Percentiles rank a stretch among this genome's conserved stretches.
Evolutionary conservation across 2,888 invertebrate species (phyloP).

Genomic region (Drosophila meridionalis): DNA sequence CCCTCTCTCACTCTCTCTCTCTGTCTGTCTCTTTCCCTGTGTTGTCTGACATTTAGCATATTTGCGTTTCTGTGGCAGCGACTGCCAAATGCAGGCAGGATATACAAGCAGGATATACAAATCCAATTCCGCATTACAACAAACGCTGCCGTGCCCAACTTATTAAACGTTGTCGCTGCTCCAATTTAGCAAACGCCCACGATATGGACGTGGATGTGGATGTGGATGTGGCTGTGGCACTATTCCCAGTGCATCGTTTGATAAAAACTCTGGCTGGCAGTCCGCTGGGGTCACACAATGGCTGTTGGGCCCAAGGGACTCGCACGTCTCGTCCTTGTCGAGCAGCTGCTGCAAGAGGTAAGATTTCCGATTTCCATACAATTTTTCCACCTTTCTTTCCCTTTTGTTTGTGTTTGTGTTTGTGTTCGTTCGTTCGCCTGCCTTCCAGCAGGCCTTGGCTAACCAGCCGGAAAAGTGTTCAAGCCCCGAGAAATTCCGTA

Average conservation of each 20-base stretch:
- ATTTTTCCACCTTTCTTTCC: neutral
- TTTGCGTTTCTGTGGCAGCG: slow-evolving; percentile 79
- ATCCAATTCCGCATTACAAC: slow-evolving; percentile 78
- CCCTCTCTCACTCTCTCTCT: neutral
- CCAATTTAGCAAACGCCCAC: slow-evolving; percentile 69
- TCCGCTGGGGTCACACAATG: slow-evolving; percentile 62
- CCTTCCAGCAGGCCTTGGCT: slow-evolving; percentile 37
- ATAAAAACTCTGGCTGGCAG: slow-evolving; percentile 60
- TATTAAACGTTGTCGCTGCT: slow-evolving; percentile 77
- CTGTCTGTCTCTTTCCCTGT: neutral
- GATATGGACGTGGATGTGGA: slow-evolving; percentile 24
- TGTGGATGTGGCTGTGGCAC: neutral
- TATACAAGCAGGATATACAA: slow-evolving; percentile 45
- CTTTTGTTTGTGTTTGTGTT: neutral
- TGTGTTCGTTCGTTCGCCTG: neutral
- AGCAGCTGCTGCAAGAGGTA: slow-evolving; percentile 73
- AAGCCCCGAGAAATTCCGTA: neutral
- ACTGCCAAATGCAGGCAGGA: slow-evolving; percentile 41
- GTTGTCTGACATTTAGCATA: slow-evolving; percentile 76
- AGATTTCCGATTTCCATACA: slow-evolving; percentile 24
- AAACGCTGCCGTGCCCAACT: slow-evolving; percentile 72
- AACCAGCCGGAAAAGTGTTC: neutral
- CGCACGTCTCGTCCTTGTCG: slow-evolving; percentile 68
- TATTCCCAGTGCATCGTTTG: slow-evolving; percentile 26
- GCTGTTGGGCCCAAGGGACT: slow-evolving; percentile 61